Percentiles rank a stretch among this genome's conserved stretches.
phyloP scores from a whole-genome alignment of 2,113 vertebrate genomes.

The Potamarius usumacintae region DNA sequence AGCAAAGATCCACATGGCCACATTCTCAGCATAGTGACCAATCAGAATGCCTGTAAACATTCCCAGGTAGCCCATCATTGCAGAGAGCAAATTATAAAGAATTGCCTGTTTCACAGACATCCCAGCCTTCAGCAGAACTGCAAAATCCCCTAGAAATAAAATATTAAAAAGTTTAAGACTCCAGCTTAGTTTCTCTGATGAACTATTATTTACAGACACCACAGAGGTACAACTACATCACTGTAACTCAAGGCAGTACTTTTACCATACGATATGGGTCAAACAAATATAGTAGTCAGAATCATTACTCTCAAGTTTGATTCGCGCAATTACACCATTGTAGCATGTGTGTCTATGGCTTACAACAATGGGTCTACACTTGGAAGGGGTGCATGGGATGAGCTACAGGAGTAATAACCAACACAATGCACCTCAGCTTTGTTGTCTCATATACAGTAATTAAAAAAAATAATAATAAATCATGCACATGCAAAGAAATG shows the following conservation, averaged over 20 bases:
- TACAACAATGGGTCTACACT: neutral
- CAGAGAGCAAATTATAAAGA: slow-evolving; percentile 91
- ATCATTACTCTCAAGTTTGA: neutral
- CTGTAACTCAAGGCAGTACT: neutral
- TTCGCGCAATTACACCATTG: neutral
- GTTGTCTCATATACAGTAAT: neutral
- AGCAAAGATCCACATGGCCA: slow-evolving; percentile 97
- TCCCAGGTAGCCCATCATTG: slow-evolving; percentile 90
- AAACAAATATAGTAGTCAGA: neutral
- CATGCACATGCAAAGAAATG: neutral
- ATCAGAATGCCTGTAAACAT: slow-evolving; percentile 91
- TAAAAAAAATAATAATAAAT: neutral
- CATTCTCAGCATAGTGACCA: slow-evolving; percentile 91
- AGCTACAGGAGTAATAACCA: neutral
- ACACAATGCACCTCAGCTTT: neutral
- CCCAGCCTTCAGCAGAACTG: slow-evolving; percentile 91
- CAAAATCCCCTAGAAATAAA: slow-evolving; percentile 84
- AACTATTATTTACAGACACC: neutral
- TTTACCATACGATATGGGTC: neutral
- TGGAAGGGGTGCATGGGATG: neutral
- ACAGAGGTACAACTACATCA: neutral
- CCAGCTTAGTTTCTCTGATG: neutral
- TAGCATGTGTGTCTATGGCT: neutral
- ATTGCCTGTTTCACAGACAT: slow-evolving; percentile 96
- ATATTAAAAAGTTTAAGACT: neutral